Evolutionary conservation across 2,113 vertebrate genomes (phyloP).

Genomic region (Pleuronectes platessa): DNA sequence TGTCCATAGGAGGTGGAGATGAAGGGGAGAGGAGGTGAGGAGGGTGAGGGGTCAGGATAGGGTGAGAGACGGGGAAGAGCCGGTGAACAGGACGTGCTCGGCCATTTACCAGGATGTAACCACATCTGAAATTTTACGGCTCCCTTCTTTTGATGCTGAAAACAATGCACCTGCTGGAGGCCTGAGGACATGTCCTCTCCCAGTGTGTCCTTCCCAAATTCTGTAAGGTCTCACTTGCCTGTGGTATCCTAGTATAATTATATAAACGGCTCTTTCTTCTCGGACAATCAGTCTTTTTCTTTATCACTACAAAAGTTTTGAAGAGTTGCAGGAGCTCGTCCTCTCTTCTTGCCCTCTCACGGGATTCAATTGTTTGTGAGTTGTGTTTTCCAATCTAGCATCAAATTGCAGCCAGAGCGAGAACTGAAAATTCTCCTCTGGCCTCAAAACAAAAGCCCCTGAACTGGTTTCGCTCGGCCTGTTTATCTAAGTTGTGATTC

Average conservation of each 20-base stretch:
- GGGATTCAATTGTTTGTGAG: constrained; percentile 41
- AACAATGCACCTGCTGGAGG: constrained; percentile 73
- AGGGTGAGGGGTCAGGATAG: constrained; percentile 46
- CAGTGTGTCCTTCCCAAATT: constrained; percentile 26
- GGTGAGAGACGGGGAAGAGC: constrained; percentile 53
- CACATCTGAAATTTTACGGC: constrained; percentile 64
- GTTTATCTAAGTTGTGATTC: constrained; percentile 57
- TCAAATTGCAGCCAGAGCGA: constrained; percentile 27
- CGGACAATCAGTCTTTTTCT: constrained; percentile 19
- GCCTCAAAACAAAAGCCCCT: constrained; percentile 41
- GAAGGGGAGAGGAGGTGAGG: constrained; percentile 33
- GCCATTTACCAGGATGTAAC: constrained; percentile 55
- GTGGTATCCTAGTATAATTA: constrained; percentile 14
- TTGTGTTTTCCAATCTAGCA: constrained; percentile 5
- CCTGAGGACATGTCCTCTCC: constrained; percentile 50
- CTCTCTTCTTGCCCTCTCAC: constrained; percentile 7
- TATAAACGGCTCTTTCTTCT: background rate
- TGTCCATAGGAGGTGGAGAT: constrained; percentile 25
- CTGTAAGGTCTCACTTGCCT: constrained; percentile 29
- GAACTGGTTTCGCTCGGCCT: constrained; percentile 32
- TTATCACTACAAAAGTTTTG: constrained; percentile 9
- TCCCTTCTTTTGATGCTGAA: constrained; percentile 63
- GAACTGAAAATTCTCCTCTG: constrained; percentile 34
- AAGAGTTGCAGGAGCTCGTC: constrained; percentile 11
- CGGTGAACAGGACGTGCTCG: constrained; percentile 55